These are phyloP conservation scores for Nibea coibor DNA, from an alignment of 2,113 vertebrate species.

Conservation along the genomic window DNA sequence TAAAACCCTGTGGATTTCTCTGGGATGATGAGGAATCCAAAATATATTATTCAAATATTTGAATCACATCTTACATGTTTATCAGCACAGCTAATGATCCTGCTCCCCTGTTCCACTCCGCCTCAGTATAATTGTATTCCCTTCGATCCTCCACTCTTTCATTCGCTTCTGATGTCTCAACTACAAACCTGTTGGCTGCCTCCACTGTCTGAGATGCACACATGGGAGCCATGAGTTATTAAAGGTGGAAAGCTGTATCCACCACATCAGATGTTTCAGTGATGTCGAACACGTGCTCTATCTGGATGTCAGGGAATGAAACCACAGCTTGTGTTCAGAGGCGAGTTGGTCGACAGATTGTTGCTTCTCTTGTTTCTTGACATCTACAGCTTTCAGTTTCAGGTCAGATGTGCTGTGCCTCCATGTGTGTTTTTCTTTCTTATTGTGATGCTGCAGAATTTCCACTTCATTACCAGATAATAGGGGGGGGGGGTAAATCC, in stretches of 20 bases:
- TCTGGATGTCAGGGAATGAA: constrained; percentile 3
- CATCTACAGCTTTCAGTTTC: neutral
- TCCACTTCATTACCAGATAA: neutral
- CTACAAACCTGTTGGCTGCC: constrained; percentile 26
- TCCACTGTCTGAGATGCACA: constrained; percentile 14
- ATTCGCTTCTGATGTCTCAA: constrained; percentile 30
- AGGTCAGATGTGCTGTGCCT: constrained; percentile 6
- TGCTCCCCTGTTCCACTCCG: constrained; percentile 2
- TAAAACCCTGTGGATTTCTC: neutral
- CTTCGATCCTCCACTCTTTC: constrained; percentile 24
- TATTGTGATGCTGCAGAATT: neutral
- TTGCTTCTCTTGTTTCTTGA: constrained; percentile 12
- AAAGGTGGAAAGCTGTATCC: neutral
- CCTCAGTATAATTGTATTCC: constrained; percentile 38
- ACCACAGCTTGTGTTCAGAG: constrained; percentile 9
- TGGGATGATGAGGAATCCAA: neutral
- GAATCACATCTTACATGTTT: neutral
- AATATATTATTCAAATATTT: constrained; percentile 31
- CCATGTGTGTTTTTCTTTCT: neutral
- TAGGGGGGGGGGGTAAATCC: no score
- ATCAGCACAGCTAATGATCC: constrained; percentile 29
- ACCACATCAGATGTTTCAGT: constrained; percentile 21
- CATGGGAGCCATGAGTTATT: constrained; percentile 21
- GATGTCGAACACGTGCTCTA: constrained; percentile 18
- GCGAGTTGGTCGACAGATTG: neutral